phyloP scores from a whole-genome alignment of 2,113 vertebrate genomes.

The Brachyistius frenatus region DNA sequence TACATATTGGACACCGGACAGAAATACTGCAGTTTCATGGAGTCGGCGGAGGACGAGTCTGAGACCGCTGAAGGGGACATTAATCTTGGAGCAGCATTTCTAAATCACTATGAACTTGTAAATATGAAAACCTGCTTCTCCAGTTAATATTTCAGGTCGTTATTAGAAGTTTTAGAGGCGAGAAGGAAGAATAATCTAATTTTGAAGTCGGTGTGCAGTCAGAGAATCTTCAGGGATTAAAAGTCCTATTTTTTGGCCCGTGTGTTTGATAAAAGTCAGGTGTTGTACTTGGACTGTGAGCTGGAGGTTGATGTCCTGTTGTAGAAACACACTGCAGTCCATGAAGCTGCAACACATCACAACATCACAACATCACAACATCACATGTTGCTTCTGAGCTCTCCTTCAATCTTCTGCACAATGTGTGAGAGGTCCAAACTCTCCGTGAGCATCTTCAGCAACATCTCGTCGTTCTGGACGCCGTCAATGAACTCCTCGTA shows the following conservation, averaged over 20 bases:
- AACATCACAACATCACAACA: no score
- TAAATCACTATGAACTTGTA: no score
- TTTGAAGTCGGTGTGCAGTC: background rate
- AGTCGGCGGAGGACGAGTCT: no score
- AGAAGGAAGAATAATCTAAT: no score
- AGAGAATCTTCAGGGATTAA: background rate
- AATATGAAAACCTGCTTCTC: no score
- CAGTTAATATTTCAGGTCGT: no score
- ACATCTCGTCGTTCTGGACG: slow-evolving; percentile 87
- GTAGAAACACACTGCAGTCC: background rate
- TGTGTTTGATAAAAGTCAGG: background rate
- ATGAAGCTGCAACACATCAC: background rate
- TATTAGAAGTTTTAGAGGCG: no score
- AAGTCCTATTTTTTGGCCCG: background rate
- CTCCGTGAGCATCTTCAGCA: slow-evolving; percentile 87
- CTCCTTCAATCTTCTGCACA: slow-evolving; percentile 85
- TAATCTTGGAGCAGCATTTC: no score
- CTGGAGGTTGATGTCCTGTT: background rate
- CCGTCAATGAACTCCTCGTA: slow-evolving; percentile 92
- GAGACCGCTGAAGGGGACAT: no score
- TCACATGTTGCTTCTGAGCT: slow-evolving; percentile 23
- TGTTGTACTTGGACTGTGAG: background rate
- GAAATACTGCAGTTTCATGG: no score
- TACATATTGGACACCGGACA: no score
- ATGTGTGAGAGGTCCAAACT: slow-evolving; percentile 91